Base-by-base conservation (phyloP, 2,888 invertebrate species). In the Vesta saturnalis region DNA sequence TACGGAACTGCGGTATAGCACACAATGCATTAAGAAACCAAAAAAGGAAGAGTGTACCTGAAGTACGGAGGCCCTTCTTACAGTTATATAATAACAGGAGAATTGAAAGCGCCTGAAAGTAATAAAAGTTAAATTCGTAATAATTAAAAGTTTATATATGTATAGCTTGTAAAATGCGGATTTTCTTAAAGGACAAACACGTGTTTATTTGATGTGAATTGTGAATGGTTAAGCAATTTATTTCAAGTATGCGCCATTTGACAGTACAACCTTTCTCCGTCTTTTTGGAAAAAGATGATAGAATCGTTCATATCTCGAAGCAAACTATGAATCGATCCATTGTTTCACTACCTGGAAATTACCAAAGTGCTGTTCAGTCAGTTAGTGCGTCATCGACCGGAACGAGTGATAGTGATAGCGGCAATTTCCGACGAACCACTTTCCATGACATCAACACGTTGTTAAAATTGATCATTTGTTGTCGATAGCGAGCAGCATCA, bases 31-130 rank as follows among this genome's bases (percentile, higher is more conserved):
- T 83, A 0, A 96, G 80, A 16, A 96, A 85, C 97, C 97, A 98
- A 85, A 97, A 97, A 73, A 96, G 84, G 84, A 96, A 97, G 67
- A 96, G 86, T 60, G 94, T 88, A 2, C 97, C 98, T 1, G 98
- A 97, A 12, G 96, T 93, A 78, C 94, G 89, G 78, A 95, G 88
- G 15, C 98, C 98, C 85, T 90, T 89, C 81, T 91, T 92, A 77
- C 92, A 91, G 83, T 97, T 96, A 80, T 92, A 91, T 76, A 90
- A 87, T 72, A 95, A 85, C 70, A 97, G 85, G 4, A 90, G 84
- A 39, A 88, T 88, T 70, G 92, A 87, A 77, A 95, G 85, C 66
- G 86, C 83, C 96, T 97, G 87, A 14, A 65, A 69, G n/a, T n/a
- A n/a, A n/a, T n/a, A n/a, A n/a, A n/a, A n/a, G n/a, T n/a, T n/a